Evolutionary conservation across 2,888 invertebrate genomes (phyloP), one percentile per base, ranked within the genome.

Genomic region (Coenonympha arcania): DNA sequence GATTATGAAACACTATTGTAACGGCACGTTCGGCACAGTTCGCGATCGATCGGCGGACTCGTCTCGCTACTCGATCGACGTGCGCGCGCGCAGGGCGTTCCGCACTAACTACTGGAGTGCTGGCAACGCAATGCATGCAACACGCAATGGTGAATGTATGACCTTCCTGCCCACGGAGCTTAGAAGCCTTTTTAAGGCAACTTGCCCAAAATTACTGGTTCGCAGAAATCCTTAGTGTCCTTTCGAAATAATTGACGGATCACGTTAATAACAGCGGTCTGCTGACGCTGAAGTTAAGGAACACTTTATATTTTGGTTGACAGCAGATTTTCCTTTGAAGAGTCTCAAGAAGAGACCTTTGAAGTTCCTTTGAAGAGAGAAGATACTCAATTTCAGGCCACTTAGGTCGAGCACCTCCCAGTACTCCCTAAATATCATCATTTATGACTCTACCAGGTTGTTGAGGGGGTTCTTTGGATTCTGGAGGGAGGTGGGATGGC

Each of bases 91-190:
- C 69, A 66, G 74, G 58, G 66, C 68, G 79, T 78, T 79, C 79
- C 77, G 77, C 81, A 79, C 81, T 76, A 70, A 84, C 84, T 82
- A 76, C 63, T n/a, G n/a, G n/a, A n/a, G n/a, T n/a, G n/a, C 55
- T 28, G 28, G 24, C 36, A 15, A 6, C 16, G 36, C 36, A 1
- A 60, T 28, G 59, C 55, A 51, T n/a, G n/a, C n/a, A n/a, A n/a
- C 55, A 48, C 47, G 57, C 55, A 64, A 63, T 61, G 70, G 82
- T 81, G 83, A 83, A 82, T 76, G 83, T 79, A 65, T 81, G 82
- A 81, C 84, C 84, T 84, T 83, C 78, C 81, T 77, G 74, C 82
- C 81, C 73, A 82, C 78, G 61, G 62, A 74, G 73, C 78, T 74
- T 76, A 73, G 77, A 30, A 22, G 34, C 31, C 34, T 39, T 22